Conservation (phyloP, 2,113 vertebrate genomes). For the Porphyrio hochstetteri region DNA sequence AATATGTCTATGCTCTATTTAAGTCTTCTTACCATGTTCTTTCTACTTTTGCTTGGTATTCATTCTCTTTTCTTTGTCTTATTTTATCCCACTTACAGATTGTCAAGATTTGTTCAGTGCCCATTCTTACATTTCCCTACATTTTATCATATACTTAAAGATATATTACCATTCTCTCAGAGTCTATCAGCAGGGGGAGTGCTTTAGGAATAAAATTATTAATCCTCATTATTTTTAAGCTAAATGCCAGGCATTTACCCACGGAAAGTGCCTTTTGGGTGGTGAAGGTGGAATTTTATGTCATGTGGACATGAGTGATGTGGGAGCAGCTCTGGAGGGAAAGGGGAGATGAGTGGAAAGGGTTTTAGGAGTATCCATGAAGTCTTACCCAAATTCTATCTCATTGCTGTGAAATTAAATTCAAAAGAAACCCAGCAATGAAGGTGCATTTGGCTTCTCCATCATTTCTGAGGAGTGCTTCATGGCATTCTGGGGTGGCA, state of each 20-base stretch:
- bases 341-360: neutral
- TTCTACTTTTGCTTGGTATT: neutral
- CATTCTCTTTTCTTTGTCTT: neutral
- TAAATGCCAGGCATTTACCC: neutral
- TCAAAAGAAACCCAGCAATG: neutral
- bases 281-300: neutral
- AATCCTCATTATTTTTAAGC: neutral
- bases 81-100: neutral
- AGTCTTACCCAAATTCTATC: neutral
- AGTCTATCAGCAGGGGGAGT: constrained; percentile 47
- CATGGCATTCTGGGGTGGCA: too few relatives aligned
- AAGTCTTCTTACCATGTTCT: neutral
- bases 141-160: neutral
- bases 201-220: constrained; percentile 35
- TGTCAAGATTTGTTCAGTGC: neutral
- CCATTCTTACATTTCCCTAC: neutral
- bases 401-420: neutral
- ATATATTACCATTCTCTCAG: neutral
- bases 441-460: neutral
- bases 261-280: neutral
- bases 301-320: neutral
- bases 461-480: neutral
- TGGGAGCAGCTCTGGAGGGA: neutral
- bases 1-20: neutral
- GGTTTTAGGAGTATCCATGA: neutral